Evolutionary conservation across 1,140 invertebrate genomes (phyloP).

Genomic region (Lepidurus apus): DNA sequence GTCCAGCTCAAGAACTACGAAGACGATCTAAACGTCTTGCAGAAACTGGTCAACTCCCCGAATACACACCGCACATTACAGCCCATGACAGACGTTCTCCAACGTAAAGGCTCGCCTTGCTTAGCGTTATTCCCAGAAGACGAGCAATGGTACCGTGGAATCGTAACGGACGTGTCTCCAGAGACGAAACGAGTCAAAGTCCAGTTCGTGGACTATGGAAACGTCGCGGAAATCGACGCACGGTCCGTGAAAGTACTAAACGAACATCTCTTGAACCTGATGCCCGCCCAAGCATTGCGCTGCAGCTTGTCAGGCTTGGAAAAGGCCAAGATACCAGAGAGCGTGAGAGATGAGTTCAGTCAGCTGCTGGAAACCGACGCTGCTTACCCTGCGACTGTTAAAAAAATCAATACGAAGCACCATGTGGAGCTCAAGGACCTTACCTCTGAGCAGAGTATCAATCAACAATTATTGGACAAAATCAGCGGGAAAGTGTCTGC

Average conservation of each 20-base stretch:
- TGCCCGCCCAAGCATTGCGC: not conserved
- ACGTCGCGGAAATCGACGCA: slow-evolving; percentile 44
- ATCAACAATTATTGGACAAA: not conserved
- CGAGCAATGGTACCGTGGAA: slow-evolving; percentile 70
- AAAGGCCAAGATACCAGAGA: not conserved
- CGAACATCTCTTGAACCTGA: slow-evolving; percentile 8
- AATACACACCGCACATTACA: not conserved
- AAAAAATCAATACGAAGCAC: not conserved
- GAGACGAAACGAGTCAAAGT: slow-evolving; percentile 57
- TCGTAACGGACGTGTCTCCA: slow-evolving; percentile 63
- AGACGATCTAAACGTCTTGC: not conserved
- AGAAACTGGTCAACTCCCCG: not conserved
- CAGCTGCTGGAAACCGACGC: not conserved
- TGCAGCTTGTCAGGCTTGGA: not conserved
- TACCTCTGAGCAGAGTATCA: not conserved
- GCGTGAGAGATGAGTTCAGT: not conserved
- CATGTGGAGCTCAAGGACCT: not conserved
- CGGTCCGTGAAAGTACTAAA: not conserved
- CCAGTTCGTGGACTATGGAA: slow-evolving; percentile 77
- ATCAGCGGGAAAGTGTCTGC: not conserved
- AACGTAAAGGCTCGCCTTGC: slow-evolving; percentile 54
- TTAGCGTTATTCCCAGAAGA: slow-evolving; percentile 66
- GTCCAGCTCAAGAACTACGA: not conserved
- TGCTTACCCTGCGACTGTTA: not conserved
- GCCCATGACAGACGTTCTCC: not conserved